A percentile compares a stretch with the other conserved stretches of the same genome.
Conservation (phyloP, 2,113 vertebrate genomes). For the Cichladusa arquata region DNA sequence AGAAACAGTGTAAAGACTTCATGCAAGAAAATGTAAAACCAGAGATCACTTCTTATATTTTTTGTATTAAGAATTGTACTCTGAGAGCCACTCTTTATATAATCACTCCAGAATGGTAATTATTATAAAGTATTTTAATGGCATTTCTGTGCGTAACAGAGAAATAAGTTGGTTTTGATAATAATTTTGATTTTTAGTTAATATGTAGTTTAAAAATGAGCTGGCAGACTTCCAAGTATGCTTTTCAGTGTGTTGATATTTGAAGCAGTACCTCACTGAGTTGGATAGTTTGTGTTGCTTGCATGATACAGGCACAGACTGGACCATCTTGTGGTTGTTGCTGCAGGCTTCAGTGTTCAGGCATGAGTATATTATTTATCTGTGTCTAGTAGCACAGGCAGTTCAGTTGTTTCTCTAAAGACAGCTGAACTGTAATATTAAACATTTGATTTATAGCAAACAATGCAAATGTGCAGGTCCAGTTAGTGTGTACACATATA, state of each 20-base stretch:
- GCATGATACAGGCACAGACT: neutral
- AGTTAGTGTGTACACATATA: slow-evolving; percentile 32
- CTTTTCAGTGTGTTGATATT: neutral
- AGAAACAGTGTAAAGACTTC: neutral
- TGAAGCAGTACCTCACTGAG: neutral
- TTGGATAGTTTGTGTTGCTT: slow-evolving; percentile 11
- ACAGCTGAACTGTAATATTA: slow-evolving; percentile 54
- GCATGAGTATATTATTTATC: slow-evolving; percentile 5
- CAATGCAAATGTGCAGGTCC: slow-evolving; percentile 24
- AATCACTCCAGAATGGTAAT: neutral
- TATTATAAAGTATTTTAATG: neutral
- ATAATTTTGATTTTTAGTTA: neutral
- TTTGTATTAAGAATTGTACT: slow-evolving; percentile 11
- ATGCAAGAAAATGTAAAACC: slow-evolving; percentile 10
- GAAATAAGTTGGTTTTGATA: neutral
- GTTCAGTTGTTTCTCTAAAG: slow-evolving; percentile 58
- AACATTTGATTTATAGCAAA: slow-evolving; percentile 56
- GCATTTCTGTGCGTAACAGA: neutral
- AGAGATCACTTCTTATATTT: neutral
- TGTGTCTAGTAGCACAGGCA: slow-evolving; percentile 17
- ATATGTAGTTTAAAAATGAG: neutral
- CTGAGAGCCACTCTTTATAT: neutral
- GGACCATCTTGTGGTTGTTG: slow-evolving; percentile 20
- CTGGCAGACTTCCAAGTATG: neutral
- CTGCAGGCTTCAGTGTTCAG: slow-evolving; percentile 28